These are phyloP conservation scores for Aphelinus certus DNA, from an alignment of 1,140 invertebrate genomes.

Conservation along the genomic window DNA sequence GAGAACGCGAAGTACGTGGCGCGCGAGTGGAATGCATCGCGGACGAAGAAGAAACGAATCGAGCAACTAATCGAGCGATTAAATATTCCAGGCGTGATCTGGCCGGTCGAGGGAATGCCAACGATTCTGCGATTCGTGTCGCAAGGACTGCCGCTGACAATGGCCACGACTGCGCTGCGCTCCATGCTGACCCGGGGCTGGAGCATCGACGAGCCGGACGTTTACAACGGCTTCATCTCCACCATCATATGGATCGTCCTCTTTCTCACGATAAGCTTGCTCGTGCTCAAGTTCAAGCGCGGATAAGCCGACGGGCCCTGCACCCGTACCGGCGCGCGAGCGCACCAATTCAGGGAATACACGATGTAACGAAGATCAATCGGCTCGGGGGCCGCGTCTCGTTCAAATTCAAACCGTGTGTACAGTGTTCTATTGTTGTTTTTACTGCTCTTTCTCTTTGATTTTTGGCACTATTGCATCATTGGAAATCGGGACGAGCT, in stretches of 20 bases:
- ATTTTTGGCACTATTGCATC: neutral
- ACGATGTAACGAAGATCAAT: no score
- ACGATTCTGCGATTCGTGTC: conserved; percentile 82
- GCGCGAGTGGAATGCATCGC: no score
- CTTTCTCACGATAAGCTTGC: conserved; percentile 84
- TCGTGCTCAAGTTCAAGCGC: conserved; percentile 82
- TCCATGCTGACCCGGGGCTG: conserved; percentile 91
- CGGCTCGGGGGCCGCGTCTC: no score
- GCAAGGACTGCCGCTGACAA: conserved; percentile 86
- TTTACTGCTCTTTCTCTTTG: neutral
- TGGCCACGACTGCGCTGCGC: conserved; percentile 89
- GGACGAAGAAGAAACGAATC: no score
- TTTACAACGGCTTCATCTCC: conserved; percentile 89
- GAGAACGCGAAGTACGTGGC: no score
- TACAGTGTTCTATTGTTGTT: no score
- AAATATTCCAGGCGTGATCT: conserved; percentile 77
- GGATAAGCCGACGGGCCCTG: conserved; percentile 63
- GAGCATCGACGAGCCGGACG: conserved; percentile 81
- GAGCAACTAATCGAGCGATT: no score
- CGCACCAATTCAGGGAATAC: no score
- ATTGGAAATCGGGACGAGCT: neutral
- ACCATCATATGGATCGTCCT: conserved; percentile 88
- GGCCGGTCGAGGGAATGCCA: conserved; percentile 91
- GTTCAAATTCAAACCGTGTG: no score
- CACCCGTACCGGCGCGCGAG: neutral